Evolutionary conservation across 1,140 invertebrate species (phyloP), one percentile per base, ranked within the genome.

Genomic region (Glossosoma conforme): DNA sequence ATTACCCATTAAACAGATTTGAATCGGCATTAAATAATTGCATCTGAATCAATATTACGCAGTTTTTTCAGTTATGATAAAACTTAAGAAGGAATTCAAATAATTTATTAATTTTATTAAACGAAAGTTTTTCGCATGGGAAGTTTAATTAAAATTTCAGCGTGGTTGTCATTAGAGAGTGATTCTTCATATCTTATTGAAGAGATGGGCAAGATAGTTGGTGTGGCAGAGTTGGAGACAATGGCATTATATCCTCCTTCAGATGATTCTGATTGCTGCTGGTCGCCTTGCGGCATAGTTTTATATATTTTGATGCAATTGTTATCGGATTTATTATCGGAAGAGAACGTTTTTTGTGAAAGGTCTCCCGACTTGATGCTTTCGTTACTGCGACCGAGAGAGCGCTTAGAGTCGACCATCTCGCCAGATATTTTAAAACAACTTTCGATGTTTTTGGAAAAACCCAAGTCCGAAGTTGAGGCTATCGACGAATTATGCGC

Each of bases 221-320:
- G 52, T 2, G 52, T 25, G n/a, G 37, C 3, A 2, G 44, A 19
- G 28, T 45, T 40, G 30, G 41, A 52, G 32, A 38, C 36, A 17
- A 17, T 5, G 18, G 2, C 4, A 38, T 6, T 18, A 17, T 2
- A 33, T 44, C 22, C 32, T 45, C n/a, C n/a, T n/a, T n/a, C n/a
- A n/a, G n/a, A 11, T 20, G 11, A 6, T 22, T 37, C 9, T 33
- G 20, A 17, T 54, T 35, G n/a, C 32, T 42, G n/a, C 20, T 21
- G 10, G 2, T 30, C 38, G 15, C 30, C 41, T 22, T 47, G 44
- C 5, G 50, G 24, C 1, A 44, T 36, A 1, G 52, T 54, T 30
- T 54, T 44, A 20, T 54, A 54, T 46, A 54, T 54, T 36, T 54
- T 54, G 14, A 54, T 54, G 22, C 52, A 54, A 30, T 54, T 28